Evolutionary conservation across 2,888 invertebrate genomes (phyloP), one percentile per base, ranked within the genome.

Genomic region (Sturmia bella): DNA sequence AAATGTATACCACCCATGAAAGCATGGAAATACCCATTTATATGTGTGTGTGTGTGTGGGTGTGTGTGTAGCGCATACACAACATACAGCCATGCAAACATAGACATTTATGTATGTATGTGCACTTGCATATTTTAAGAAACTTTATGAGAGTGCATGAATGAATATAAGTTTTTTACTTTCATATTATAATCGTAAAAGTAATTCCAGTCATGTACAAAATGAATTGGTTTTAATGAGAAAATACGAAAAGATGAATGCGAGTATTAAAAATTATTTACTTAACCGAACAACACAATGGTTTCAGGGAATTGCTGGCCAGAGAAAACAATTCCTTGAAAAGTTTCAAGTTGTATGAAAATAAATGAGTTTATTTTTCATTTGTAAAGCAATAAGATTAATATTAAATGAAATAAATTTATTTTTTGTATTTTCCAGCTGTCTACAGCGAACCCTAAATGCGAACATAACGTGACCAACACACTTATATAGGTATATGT

Each of bases 171-270:
- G 5, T 59, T 21, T 24, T 69, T 43, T 13, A 3, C 27, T 39
- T 57, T 66, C 19, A 15, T 70, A 70, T 63, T 70, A 48, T 56
- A 48, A 13, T 61, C 41, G 50, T 76, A 61, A 69, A 52, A 68
- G 52, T 54, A 57, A 77, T 70, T 77, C 77, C 37, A 70, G 70
- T 54, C 77, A 77, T 37, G 77, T 77, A 15, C 50, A 50, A 63
- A 77, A 64, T 77, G 48, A 77, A 77, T 77, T 77, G 56, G 70
- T 77, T 70, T 77, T 63, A 70, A 70, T 77, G 48, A 24, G 39
- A 56, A 77, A 77, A 69, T 39, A 54, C n/a, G n/a, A n/a, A 56
- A 17, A 68, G 43, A 75, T 59, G 43, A 37, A 59, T 41, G 41
- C 11, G 13, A 41, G 32, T 32, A 32, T 3, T 32, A 39, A 37